Base-by-base conservation (phyloP, 92 coral and sea anemone species). In the Palythoa grandiflora region DNA sequence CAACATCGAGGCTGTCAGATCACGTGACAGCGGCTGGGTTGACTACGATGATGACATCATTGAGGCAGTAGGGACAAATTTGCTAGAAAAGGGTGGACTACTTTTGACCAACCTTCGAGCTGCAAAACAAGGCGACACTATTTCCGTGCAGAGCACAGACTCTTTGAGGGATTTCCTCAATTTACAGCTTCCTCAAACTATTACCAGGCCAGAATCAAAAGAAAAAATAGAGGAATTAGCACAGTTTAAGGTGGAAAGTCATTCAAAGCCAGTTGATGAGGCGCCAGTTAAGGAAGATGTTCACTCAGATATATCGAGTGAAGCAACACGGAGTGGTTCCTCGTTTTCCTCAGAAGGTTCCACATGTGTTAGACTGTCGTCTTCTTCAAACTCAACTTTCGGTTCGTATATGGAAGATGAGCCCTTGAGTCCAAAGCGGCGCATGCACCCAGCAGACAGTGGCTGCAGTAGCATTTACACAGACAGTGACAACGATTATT, bases 1-100 rank as follows among this genome's bases (percentile, higher is more conserved):
- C 71, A 87, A 85, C 83, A 86, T 75, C 6, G 93, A 87, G 52
- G 80, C 93, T 20, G 89, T 88, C 15, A 80, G 90, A 78, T 91
- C 98, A 76, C 96, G 96, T 77, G 98, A 95, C 93, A 93, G 98
- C 59, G 96, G 98, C 59, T 95, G 98, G 88, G 92, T 94, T 54
- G 98, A 93, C 78, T 93, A 93, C 86, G 96, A 95, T 39, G 96
- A 95, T 35, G 98, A 91, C 48, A 87, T 93, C 77, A 87, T 95
- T 15, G 96, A 90, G 28, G 88, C 92, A 5, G 96, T 95, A 38
- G 94, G 98, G 37, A 83, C 92, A 38, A 93, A 85, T 84, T 87
- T 95, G 61, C 77, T 95, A 15, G 98, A 95, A 83, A 95, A 95
- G 80, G 98, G 98, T 44, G 98, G 96, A 37, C 91, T 91, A 14